Conservation (phyloP, 2,113 vertebrate genomes). For the Psilopogon haemacephalus region DNA sequence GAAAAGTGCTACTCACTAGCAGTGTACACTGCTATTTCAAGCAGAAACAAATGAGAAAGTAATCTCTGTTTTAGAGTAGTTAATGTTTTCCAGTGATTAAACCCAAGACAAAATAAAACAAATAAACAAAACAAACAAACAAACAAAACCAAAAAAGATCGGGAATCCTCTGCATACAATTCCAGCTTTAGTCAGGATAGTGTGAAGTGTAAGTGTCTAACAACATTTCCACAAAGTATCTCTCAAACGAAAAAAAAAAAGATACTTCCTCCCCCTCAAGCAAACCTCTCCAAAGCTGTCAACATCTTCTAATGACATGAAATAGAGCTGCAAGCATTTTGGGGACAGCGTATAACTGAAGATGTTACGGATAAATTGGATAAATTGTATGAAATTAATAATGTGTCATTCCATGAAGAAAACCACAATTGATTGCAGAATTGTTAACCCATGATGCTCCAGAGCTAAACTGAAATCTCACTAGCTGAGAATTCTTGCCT, state of each 20-base stretch:
- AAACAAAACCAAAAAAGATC: not conserved
- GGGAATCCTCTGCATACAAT: not conserved
- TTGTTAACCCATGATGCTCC: not conserved
- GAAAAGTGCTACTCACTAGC: not conserved
- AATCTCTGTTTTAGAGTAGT: not conserved
- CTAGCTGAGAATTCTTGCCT: not conserved
- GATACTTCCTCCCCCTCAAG: accelerated
- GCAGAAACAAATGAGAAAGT: not conserved
- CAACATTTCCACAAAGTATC: not conserved
- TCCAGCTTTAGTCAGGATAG: not conserved
- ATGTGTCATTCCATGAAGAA: not conserved
- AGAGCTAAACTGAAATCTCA: not conserved
- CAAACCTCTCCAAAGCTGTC: not conserved
- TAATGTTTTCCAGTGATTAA: not conserved
- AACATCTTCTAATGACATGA: not conserved
- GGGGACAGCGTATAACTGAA: not conserved
- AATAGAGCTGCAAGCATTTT: not conserved
- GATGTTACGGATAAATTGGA: not conserved
- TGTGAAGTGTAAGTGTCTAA: not conserved
- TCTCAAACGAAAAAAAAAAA: not conserved
- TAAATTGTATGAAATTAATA: not conserved
- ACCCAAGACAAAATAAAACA: not conserved
- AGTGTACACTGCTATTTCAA: not conserved
- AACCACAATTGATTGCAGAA: not conserved
- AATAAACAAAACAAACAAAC: too few species aligned